phyloP scores from a whole-genome alignment of 2,888 invertebrate genomes.

The Thymelicus lineola region DNA sequence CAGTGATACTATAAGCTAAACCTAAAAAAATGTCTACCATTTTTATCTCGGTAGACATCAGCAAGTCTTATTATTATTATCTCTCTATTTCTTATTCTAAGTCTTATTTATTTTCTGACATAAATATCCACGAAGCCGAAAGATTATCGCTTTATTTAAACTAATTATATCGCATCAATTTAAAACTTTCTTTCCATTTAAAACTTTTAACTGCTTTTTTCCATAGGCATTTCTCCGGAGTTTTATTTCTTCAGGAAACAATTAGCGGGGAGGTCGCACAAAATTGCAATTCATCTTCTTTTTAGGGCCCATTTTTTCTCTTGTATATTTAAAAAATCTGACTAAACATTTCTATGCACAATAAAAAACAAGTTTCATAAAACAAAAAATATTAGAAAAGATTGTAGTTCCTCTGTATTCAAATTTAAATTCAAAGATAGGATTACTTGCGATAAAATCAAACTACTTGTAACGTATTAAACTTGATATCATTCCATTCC shows the following conservation, averaged over 20 bases:
- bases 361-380: not conserved
- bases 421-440: too few relatives aligned
- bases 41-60: too few relatives aligned
- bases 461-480: too few relatives aligned
- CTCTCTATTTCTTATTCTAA: too few relatives aligned
- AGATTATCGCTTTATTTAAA: not conserved
- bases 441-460: too few relatives aligned
- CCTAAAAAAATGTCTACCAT: too few relatives aligned
- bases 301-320: not conserved
- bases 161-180: constrained; percentile 10
- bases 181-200: constrained; percentile 12
- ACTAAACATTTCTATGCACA: not conserved
- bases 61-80: too few relatives aligned
- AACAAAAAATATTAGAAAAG: too few relatives aligned
- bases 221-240: constrained; percentile 8
- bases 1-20: too few relatives aligned
- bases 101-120: not conserved
- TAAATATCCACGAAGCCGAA: not conserved
- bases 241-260: constrained; percentile 20
- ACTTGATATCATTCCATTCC: not conserved
- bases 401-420: too few relatives aligned
- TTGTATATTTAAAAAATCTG: not conserved
- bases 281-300: constrained; percentile 21
- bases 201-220: constrained; percentile 18
- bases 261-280: constrained; percentile 25